These are phyloP conservation scores for Antheraea assamensis DNA, from an alignment of 2,888 invertebrate species.

Conservation along the genomic window DNA sequence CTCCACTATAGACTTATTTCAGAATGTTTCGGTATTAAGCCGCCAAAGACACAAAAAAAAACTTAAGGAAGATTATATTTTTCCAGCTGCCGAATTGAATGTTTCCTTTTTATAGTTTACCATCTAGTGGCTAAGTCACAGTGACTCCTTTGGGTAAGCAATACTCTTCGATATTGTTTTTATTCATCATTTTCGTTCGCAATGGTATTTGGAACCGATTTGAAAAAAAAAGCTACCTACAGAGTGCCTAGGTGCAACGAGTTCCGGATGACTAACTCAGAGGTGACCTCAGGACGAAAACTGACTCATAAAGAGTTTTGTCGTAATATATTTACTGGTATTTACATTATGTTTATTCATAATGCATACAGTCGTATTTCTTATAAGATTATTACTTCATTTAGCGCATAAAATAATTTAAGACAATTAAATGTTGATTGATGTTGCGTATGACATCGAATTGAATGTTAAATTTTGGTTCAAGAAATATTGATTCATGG, in stretches of 20 bases:
- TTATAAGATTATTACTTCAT: background rate
- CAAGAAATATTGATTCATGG: no score
- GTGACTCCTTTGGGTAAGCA: background rate
- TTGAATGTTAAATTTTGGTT: no score
- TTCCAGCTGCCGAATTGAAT: no score
- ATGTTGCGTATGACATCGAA: no score
- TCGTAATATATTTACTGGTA: background rate
- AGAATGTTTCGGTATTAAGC: no score
- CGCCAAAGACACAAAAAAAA: no score
- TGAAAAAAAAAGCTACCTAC: background rate
- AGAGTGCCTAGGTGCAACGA: background rate
- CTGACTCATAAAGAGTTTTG: constrained; percentile 5
- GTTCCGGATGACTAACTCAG: constrained; percentile 8
- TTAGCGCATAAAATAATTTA: background rate
- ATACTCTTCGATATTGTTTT: background rate
- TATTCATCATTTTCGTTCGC: background rate
- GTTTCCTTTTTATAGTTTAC: no score
- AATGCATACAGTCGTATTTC: background rate
- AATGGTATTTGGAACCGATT: background rate
- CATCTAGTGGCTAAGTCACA: background rate
- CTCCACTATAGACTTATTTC: no score
- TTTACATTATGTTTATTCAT: background rate
- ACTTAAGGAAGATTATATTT: no score
- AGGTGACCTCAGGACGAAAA: constrained; percentile 16
- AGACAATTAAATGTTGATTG: no score